Percentiles rank a stretch among this genome's conserved stretches.
Conservation (phyloP, 2,797 vertebrate species). For the Enoplosus armatus region DNA sequence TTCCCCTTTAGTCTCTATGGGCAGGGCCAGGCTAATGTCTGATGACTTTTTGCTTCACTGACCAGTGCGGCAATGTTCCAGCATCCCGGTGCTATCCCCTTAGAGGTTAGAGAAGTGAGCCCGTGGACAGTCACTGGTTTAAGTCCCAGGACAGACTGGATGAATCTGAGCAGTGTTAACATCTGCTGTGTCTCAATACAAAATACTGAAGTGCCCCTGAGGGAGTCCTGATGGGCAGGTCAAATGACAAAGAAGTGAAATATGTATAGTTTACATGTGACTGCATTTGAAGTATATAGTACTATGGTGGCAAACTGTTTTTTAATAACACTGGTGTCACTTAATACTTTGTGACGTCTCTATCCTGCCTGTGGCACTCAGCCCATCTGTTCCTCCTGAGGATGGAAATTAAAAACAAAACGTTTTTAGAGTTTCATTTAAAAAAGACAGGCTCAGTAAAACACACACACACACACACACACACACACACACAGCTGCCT, state of each 20-base stretch:
- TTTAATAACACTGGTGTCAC: too few species aligned
- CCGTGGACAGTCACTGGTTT: neutral
- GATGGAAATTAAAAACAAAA: too few species aligned
- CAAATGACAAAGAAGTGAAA: neutral
- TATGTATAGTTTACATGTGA: neutral
- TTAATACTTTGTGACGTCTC: too few species aligned
- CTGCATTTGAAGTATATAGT: too few species aligned
- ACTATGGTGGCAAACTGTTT: too few species aligned
- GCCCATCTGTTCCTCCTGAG: too few species aligned
- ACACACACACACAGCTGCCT: too few species aligned
- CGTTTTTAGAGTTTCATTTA: too few species aligned
- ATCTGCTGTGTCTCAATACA: too few species aligned
- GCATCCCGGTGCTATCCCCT: neutral
- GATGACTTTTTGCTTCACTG: neutral
- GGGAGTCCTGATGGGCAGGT: neutral
- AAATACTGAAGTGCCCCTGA: neutral
- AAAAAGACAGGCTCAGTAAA: too few species aligned
- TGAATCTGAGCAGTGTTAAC: neutral
- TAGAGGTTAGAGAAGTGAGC: neutral
- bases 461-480: too few species aligned
- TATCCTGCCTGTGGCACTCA: too few species aligned
- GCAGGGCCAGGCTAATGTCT: neutral
- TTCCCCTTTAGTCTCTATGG: slow-evolving; percentile 5
- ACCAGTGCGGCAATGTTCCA: neutral
- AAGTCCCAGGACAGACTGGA: neutral